Conservation (phyloP, 2,888 invertebrate species). For the Ichneumoninae sp. region DNA sequence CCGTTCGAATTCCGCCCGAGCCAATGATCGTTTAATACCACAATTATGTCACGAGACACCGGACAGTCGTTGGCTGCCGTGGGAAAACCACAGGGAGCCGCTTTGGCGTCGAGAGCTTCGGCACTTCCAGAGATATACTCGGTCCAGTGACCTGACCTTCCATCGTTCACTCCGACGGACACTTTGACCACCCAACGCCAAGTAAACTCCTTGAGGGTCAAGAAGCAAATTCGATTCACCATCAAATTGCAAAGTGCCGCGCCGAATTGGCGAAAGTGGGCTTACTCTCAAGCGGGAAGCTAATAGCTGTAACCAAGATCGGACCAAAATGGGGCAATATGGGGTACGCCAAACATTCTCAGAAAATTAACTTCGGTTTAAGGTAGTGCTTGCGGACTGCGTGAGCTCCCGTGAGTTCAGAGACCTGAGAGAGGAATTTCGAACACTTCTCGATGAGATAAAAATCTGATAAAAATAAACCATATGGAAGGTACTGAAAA, state of each 20-base stretch:
- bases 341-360: background rate
- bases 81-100: constrained; percentile 24
- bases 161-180: constrained; percentile 42
- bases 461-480: too few relatives aligned
- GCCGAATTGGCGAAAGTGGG: constrained; percentile 3
- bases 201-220: constrained; percentile 18
- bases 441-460: too few relatives aligned
- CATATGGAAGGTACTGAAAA: too few relatives aligned
- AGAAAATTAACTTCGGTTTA: background rate
- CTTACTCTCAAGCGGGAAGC: background rate
- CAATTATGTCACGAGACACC: background rate
- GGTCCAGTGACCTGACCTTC: background rate
- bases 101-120: constrained; percentile 29
- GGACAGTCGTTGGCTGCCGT: background rate
- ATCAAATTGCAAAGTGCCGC: constrained; percentile 33
- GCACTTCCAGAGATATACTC: constrained; percentile 28
- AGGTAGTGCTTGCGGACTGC: too few relatives aligned
- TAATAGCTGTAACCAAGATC: background rate
- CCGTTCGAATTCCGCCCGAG: background rate
- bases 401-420: too few relatives aligned
- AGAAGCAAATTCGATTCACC: constrained; percentile 53
- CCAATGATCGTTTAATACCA: background rate
- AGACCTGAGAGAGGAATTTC: too few relatives aligned
- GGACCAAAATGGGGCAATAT: background rate
- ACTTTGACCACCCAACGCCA: constrained; percentile 43